These are phyloP conservation scores for Prorops nasuta DNA, from an alignment of 1,140 invertebrate species.

Conservation along the genomic window DNA sequence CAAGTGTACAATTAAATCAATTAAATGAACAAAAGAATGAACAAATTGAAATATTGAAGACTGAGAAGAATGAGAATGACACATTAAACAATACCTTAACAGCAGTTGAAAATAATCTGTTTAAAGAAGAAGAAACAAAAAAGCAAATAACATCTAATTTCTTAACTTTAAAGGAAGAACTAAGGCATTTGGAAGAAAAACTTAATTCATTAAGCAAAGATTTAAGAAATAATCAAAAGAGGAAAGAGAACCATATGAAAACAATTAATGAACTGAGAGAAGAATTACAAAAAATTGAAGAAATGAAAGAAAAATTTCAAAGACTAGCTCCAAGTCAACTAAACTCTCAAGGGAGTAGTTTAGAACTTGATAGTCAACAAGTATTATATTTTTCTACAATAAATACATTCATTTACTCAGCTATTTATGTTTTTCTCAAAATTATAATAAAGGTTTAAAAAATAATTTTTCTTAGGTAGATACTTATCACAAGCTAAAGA, in stretches of 20 bases:
- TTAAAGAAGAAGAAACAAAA: conserved; percentile 84
- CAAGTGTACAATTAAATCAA: no score
- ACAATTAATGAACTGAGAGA: conserved; percentile 78
- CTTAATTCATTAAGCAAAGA: conserved; percentile 80
- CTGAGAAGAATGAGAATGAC: conserved; percentile 80
- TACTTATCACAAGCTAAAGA: conserved; percentile 90
- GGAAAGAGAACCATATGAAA: conserved; percentile 78
- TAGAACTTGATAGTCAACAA: conserved; percentile 85
- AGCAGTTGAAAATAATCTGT: conserved; percentile 82
- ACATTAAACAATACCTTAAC: conserved; percentile 75
- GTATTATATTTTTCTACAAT: conserved; percentile 47
- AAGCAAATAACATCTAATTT: conserved; percentile 84
- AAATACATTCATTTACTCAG: neutral
- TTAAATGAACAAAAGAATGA: conserved; percentile 73
- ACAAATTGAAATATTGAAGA: conserved; percentile 79
- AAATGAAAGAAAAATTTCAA: conserved; percentile 73
- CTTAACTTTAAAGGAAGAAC: conserved; percentile 87
- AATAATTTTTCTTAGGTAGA: conserved; percentile 61
- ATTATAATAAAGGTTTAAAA: conserved; percentile 1
- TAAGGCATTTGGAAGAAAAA: conserved; percentile 89
- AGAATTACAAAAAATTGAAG: conserved; percentile 75
- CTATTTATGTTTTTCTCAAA: no score
- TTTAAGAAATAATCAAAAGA: conserved; percentile 78
- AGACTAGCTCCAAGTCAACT: conserved; percentile 74
- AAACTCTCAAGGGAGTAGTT: conserved; percentile 74